Percentiles rank a stretch among this genome's conserved stretches.
These are phyloP conservation scores for Suillia variegata DNA, from an alignment of 2,888 invertebrate genomes.

Conservation along the genomic window DNA sequence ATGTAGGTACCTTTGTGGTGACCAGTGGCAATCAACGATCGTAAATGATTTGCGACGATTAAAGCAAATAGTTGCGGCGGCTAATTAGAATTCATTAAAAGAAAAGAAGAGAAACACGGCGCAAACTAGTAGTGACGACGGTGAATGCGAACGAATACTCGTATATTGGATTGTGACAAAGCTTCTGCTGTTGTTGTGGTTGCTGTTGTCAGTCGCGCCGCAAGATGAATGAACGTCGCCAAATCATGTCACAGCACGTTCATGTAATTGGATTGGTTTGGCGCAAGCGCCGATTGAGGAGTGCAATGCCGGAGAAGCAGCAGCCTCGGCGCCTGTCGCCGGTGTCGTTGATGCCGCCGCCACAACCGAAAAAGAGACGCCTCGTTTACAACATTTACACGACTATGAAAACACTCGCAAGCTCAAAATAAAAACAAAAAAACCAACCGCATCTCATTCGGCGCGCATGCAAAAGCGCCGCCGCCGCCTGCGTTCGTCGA, in stretches of 20 bases:
- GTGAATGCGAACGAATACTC: background rate
- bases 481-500: background rate
- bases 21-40: background rate
- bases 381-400: conserved; percentile 28
- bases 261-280: conserved; percentile 19
- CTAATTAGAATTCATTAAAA: conserved; percentile 25
- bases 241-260: conserved; percentile 15
- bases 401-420: too few relatives aligned
- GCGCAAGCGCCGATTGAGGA: background rate
- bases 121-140: background rate
- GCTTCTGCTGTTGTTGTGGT: background rate
- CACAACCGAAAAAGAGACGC: conserved; percentile 23
- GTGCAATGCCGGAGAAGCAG: background rate
- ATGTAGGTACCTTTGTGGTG: too few relatives aligned
- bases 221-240: conserved; percentile 22
- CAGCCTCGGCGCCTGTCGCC: background rate
- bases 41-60: conserved; percentile 8
- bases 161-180: too few relatives aligned
- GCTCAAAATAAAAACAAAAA: too few relatives aligned
- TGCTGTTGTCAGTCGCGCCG: background rate
- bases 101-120: background rate
- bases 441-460: background rate
- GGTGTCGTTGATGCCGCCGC: background rate
- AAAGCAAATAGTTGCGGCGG: background rate
- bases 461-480: background rate